A percentile compares a stretch with the other conserved stretches of the same genome.
These are phyloP conservation scores for Pygathrix nemaeus DNA, from an alignment of 2,113 vertebrate species.

Conservation along the genomic window DNA sequence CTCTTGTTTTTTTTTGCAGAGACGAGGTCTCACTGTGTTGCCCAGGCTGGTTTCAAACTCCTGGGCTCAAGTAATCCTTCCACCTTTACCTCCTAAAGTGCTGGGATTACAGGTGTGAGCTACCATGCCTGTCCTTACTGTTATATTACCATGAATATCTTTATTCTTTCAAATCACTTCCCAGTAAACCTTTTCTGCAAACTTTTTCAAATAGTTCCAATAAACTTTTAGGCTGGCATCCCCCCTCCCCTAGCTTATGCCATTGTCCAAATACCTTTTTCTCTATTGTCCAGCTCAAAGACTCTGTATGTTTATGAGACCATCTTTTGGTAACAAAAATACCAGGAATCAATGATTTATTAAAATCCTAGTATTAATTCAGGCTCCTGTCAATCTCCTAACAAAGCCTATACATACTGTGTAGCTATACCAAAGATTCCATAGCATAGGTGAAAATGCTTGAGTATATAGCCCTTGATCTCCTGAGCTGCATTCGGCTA, in stretches of 20 bases:
- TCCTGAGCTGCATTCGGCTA: constrained; percentile 36
- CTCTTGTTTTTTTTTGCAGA: too few species aligned
- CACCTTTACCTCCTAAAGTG: too few species aligned
- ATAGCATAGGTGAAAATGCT: constrained; percentile 55
- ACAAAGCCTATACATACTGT: constrained; percentile 16
- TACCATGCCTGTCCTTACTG: background rate
- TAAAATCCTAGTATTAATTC: constrained; percentile 52
- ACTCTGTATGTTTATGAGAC: constrained; percentile 44
- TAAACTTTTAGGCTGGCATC: constrained; percentile 15
- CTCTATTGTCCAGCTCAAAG: background rate
- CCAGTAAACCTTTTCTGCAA: background rate
- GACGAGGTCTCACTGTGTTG: too few species aligned
- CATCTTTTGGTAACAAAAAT: constrained; percentile 56
- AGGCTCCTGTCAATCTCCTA: constrained; percentile 26
- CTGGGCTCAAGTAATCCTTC: too few species aligned
- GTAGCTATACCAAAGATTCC: background rate
- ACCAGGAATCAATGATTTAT: constrained; percentile 28
- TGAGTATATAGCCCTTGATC: constrained; percentile 45
- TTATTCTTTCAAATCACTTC: background rate
- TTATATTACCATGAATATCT: background rate
- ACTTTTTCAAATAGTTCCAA: background rate
- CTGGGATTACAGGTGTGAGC: too few species aligned
- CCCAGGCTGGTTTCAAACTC: too few species aligned
- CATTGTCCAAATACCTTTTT: constrained; percentile 37
- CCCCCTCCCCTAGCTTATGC: background rate